Evolutionary conservation across 2,113 vertebrate species (phyloP).

Genomic region (Mustelus asterias): DNA sequence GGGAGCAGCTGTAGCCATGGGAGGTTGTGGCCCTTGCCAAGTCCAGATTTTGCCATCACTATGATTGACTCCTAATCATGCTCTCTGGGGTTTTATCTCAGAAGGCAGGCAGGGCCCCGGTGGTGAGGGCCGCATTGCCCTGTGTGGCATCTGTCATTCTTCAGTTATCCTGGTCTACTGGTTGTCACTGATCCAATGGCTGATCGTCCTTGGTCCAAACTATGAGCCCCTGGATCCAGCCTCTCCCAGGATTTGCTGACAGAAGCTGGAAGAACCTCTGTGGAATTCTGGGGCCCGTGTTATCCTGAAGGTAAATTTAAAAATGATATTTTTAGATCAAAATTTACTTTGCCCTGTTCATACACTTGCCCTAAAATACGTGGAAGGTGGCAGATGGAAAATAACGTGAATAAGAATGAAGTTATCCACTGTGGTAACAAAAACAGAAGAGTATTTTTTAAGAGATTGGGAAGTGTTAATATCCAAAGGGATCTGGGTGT

Average conservation of each 20-base stretch:
- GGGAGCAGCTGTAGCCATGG: not conserved
- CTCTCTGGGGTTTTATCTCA: not conserved
- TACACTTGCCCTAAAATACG: not conserved
- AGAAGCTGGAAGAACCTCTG: not conserved
- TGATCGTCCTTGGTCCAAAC: not conserved
- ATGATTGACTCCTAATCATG: not conserved
- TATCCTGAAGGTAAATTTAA: not conserved
- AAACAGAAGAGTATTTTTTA: too few relatives aligned
- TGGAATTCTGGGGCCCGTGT: not conserved
- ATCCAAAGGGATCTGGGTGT: too few relatives aligned
- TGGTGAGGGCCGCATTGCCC: not conserved
- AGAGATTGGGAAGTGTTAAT: too few relatives aligned
- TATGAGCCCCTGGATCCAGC: not conserved
- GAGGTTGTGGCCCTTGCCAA: not conserved
- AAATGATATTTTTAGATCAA: not conserved
- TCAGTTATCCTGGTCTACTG: not conserved
- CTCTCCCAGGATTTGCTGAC: not conserved
- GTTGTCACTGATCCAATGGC: not conserved
- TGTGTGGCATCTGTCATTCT: not conserved
- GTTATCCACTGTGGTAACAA: too few relatives aligned
- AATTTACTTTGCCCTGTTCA: not conserved
- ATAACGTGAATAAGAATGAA: too few relatives aligned
- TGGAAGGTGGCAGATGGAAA: too few relatives aligned
- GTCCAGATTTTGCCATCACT: not conserved
- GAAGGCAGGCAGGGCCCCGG: not conserved